Base-by-base conservation (phyloP, 2,113 vertebrate species). In the Scomber colias region DNA sequence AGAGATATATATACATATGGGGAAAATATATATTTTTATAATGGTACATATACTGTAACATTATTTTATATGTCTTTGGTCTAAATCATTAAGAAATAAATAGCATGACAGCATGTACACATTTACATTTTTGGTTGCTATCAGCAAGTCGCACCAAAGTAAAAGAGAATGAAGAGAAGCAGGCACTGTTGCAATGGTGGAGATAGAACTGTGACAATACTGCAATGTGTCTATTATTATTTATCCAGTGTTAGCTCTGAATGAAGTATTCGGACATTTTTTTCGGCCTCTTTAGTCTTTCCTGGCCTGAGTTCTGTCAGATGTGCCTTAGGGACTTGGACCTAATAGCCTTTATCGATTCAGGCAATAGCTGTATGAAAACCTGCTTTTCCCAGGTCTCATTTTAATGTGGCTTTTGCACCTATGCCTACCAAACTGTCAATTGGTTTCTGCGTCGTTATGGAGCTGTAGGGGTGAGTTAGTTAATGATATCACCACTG, bases 271-370 rank as follows among this genome's bases (percentile, higher is more conserved):
- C 56, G 21, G 54, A 13, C 71, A 30, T 74, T 82, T 71, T 27
- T 75, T 71, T 68, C 11, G 2, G 15, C 77, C 68, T 85, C 63
- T 84, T 89, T 87, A 84, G 78, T 85, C 59, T 69, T 68, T 66
- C 54, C 62, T 50, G 24, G 4, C 70, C 73, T 40, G 70, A 70
- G 48, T 80, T 91, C 63, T 85, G 79, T 83, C 83, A 87, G 84
- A 70, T 50, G 46, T 54, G 55, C 84, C 81, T 57, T 9, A 2
- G 83, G 74, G 85, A 89, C 73, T 65, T 57, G 71, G 72, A 86
- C 89, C 87, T 87, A 86, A 88, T 85, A 75, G 81, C 88, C 86
- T 89, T 85, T 85, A 93, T 91, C 71, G 88, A 91, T 91, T 87
- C 57, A 79, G 71, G 85, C 84, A 69, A 75, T 46, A 77, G 86